Evolutionary conservation across 2,888 invertebrate genomes (phyloP), one percentile per base, ranked within the genome.

Genomic region (Heliconius ismenius): DNA sequence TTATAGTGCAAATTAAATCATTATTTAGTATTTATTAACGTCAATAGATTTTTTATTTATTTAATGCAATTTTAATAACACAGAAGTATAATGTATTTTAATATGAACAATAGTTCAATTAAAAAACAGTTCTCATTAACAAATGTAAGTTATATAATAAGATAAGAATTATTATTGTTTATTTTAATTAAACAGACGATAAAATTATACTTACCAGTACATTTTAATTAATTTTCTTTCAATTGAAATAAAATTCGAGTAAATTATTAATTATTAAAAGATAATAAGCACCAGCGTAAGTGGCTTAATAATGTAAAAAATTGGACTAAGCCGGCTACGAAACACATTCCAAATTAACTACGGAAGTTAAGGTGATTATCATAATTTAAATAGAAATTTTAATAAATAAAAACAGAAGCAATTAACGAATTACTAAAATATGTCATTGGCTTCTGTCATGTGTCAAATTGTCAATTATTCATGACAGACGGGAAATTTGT

Each of bases 371-470:
- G 32, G n/a, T 28, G 21, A 70, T 15, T 32, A 32, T 7, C 32
- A 32, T 54, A 70, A 54, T 70, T 58, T 54, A 54, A 70, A 58
- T 70, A 54, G 21, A 69, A 28, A 21, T 21, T 32, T 11, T 28
- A 69, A 70, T 70, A 70, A 58, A 69, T 69, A 69, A 70, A 70
- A 54, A 54, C 54, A 70, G 54, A 32, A 32, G n/a, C 32, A 70
- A 32, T 70, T 70, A 54, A 18, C 11, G 69, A 54, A 54, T 69
- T 32, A 69, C 10, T 21, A 28, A n/a, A 32, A 32, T 21, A 32
- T 70, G 18, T 49, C 49, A 68, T 26, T 68, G 67, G 15, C 43
- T 26, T 24, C 32, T 68, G 69, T 69, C 68, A 69, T 28, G 3
- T 54, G 49, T 69, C 69, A 69, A 28, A 58, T 32, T 54, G 49